phyloP scores from a whole-genome alignment of 2,113 vertebrate species.

The Mormyrus iriodes region DNA sequence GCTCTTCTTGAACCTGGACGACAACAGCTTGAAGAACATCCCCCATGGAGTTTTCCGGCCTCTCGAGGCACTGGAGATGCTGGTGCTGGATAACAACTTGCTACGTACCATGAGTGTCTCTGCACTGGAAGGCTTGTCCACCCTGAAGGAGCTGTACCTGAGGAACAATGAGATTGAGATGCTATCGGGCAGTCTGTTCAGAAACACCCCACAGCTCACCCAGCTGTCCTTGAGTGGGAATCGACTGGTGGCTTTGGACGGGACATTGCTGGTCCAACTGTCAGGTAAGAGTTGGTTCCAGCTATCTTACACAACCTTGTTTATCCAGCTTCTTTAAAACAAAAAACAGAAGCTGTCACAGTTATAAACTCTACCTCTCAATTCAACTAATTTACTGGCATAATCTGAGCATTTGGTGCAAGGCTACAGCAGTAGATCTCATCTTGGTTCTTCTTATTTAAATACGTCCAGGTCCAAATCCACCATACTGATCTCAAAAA shows the following conservation, averaged over 20 bases:
- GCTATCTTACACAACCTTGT: neutral
- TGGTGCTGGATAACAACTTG: conserved; percentile 66
- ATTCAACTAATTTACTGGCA: neutral
- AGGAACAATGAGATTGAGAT: conserved; percentile 59
- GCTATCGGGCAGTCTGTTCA: conserved; percentile 54
- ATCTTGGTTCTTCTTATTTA: neutral
- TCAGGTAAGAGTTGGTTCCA: conserved; percentile 44
- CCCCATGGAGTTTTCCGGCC: conserved; percentile 47
- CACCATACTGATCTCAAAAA: neutral
- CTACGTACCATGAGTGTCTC: conserved; percentile 44
- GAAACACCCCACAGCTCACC: conserved; percentile 52
- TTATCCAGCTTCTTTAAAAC: neutral
- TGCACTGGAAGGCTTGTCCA: conserved; percentile 51
- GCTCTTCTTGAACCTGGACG: conserved; percentile 66
- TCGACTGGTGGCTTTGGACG: conserved; percentile 57
- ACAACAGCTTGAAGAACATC: conserved; percentile 58
- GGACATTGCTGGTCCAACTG: conserved; percentile 50
- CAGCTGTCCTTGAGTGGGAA: conserved; percentile 64
- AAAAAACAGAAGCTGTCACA: neutral
- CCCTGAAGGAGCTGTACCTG: conserved; percentile 62
- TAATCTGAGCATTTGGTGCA: neutral
- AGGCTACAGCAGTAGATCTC: neutral
- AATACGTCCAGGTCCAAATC: neutral
- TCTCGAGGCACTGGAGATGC: conserved; percentile 53
- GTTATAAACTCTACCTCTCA: neutral